These are phyloP conservation scores for Falco peregrinus DNA, from an alignment of 2,797 vertebrate genomes.

Conservation along the genomic window DNA sequence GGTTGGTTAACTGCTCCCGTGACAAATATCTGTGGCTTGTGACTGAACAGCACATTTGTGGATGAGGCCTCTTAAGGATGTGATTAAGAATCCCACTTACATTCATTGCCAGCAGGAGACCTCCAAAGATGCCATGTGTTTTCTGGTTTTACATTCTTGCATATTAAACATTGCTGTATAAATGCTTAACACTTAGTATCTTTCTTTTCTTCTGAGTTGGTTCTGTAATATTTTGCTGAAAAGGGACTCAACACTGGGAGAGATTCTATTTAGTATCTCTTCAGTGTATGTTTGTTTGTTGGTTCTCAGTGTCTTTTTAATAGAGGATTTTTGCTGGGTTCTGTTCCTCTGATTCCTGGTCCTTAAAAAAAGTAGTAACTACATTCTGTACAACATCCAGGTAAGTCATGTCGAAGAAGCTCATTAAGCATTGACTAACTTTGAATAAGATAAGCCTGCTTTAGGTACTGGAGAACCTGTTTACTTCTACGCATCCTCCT, in stretches of 20 bases:
- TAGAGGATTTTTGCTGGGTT: not conserved
- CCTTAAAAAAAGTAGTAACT: not conserved
- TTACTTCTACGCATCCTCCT: not conserved
- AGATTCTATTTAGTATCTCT: not conserved
- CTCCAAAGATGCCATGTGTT: not conserved
- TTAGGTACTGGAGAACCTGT: not conserved
- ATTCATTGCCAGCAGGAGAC: slow-evolving; percentile 32
- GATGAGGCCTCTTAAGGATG: not conserved
- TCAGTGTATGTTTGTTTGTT: too few species aligned
- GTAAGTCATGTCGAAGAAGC: not conserved
- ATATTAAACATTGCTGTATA: not conserved
- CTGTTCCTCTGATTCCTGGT: not conserved
- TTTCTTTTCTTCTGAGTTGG: not conserved
- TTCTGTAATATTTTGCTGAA: not conserved
- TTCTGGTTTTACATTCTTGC: not conserved
- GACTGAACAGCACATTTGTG: not conserved
- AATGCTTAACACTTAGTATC: not conserved
- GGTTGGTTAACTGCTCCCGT: not conserved
- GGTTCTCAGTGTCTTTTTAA: not conserved
- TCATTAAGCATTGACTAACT: not conserved
- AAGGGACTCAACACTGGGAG: not conserved
- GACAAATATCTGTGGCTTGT: not conserved
- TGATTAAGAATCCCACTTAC: not conserved
- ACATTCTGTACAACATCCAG: not conserved
- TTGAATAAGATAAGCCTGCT: not conserved